Evolutionary conservation across 2,797 vertebrate species (phyloP).

Genomic region (Euthynnus affinis): DNA sequence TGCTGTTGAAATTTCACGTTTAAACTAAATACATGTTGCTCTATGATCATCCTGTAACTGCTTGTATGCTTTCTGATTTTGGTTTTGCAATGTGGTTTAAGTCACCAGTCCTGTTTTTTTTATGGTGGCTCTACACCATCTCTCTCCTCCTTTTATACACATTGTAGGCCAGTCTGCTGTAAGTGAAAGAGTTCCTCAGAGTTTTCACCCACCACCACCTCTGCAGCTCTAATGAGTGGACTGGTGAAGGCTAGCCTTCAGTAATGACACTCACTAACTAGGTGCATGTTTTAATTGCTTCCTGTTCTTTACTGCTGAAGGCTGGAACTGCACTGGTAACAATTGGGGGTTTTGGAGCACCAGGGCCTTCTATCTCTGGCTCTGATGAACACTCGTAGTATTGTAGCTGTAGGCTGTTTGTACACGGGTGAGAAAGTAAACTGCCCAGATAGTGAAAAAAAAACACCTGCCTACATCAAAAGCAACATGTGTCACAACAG

Average conservation of each 20-base stretch:
- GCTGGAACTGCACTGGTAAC: conserved; percentile 76
- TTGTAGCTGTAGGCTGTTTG: conserved; percentile 70
- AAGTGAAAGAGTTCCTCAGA: conserved; percentile 78
- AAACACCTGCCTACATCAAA: conserved; percentile 24
- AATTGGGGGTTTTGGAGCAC: conserved; percentile 70
- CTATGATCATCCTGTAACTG: neutral
- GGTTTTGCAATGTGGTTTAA: conserved; percentile 20
- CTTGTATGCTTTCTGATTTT: conserved; percentile 22
- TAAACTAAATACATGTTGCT: conserved; percentile 10
- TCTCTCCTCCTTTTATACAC: conserved; percentile 44
- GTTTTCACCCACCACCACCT: conserved; percentile 74
- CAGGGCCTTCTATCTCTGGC: conserved; percentile 73
- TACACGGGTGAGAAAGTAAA: conserved; percentile 57
- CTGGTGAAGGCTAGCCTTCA: conserved; percentile 79
- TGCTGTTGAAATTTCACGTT: conserved; percentile 21
- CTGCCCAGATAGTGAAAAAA: conserved; percentile 22
- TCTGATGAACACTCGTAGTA: conserved; percentile 70
- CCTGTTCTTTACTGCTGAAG: conserved; percentile 87
- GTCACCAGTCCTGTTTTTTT: conserved; percentile 24
- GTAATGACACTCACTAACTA: conserved; percentile 86
- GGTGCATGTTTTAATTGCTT: conserved; percentile 88
- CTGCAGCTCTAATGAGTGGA: conserved; percentile 85
- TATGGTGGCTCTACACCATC: conserved; percentile 16
- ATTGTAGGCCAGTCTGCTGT: conserved; percentile 53
- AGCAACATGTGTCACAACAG: conserved; percentile 17